A percentile compares a stretch with the other conserved stretches of the same genome.
Conservation (phyloP, 2,113 vertebrate genomes). For the Thamnophis sirtalis region DNA sequence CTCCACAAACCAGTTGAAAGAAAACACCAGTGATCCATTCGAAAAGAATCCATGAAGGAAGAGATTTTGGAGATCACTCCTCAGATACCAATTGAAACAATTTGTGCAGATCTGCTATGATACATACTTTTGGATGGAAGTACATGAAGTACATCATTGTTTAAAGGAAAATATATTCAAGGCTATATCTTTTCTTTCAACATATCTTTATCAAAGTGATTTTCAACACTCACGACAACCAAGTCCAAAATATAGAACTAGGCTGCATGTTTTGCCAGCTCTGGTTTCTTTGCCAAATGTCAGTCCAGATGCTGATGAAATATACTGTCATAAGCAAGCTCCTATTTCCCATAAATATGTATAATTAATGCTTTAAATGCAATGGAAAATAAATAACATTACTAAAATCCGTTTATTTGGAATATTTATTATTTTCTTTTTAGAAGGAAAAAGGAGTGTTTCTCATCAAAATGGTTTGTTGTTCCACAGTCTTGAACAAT, state of each 20-base stretch:
- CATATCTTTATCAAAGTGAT: background rate
- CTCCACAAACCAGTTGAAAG: background rate
- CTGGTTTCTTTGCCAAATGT: background rate
- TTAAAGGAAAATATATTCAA: background rate
- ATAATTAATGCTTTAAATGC: background rate
- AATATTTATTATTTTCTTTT: background rate
- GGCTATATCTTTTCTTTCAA: background rate
- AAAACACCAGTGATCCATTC: background rate
- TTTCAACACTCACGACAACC: background rate
- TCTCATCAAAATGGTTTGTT: background rate
- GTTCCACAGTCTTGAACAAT: background rate
- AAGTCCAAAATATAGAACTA: background rate
- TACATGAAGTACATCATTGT: background rate
- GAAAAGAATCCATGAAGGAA: background rate
- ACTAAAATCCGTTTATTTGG: background rate
- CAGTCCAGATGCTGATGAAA: background rate
- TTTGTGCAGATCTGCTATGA: background rate
- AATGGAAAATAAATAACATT: background rate
- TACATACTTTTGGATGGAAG: background rate
- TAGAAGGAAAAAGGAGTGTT: background rate
- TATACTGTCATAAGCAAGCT: background rate
- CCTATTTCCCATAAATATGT: background rate
- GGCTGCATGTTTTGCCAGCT: background rate
- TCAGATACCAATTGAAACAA: background rate
- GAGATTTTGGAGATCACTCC: background rate